Conservation (phyloP, 2,888 invertebrate species). For the Epinotia ramella region DNA sequence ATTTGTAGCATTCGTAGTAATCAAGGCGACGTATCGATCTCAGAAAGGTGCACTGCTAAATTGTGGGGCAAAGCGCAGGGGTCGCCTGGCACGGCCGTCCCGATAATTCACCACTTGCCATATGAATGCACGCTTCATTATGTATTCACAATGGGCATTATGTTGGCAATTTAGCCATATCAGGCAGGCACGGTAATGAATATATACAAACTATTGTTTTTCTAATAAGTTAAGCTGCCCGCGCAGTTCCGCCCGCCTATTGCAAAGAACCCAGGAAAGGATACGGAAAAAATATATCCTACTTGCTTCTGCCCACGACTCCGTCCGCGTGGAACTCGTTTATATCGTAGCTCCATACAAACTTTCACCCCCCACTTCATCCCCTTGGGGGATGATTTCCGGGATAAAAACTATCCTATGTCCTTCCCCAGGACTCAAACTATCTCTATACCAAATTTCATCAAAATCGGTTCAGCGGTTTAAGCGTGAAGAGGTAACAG, state of each 20-base stretch:
- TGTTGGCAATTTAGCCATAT: background rate
- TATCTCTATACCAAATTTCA: too few species aligned
- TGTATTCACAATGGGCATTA: slow-evolving; percentile 5
- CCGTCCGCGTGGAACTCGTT: too few species aligned
- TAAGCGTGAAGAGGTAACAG: too few species aligned
- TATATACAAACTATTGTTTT: background rate
- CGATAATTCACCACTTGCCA: slow-evolving; percentile 41
- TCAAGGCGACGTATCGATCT: slow-evolving; percentile 61
- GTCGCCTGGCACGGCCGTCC: slow-evolving; percentile 59
- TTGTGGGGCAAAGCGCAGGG: slow-evolving; percentile 54
- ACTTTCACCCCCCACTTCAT: too few species aligned
- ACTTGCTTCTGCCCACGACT: too few species aligned
- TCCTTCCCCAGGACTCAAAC: too few species aligned
- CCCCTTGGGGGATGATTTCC: too few species aligned
- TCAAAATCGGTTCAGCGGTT: too few species aligned
- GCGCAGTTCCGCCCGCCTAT: background rate
- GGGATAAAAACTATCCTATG: too few species aligned
- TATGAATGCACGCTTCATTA: slow-evolving; percentile 36
- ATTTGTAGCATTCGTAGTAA: background rate
- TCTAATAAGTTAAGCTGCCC: background rate
- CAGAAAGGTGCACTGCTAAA: slow-evolving; percentile 74
- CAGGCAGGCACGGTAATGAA: background rate
- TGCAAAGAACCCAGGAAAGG: background rate
- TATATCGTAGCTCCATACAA: too few species aligned
- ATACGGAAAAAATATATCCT: too few species aligned